Percentiles rank a stretch among this genome's conserved stretches.
These are phyloP conservation scores for Drosophila pseudotalamancana DNA, from an alignment of 2,888 invertebrate genomes.

Conservation along the genomic window DNA sequence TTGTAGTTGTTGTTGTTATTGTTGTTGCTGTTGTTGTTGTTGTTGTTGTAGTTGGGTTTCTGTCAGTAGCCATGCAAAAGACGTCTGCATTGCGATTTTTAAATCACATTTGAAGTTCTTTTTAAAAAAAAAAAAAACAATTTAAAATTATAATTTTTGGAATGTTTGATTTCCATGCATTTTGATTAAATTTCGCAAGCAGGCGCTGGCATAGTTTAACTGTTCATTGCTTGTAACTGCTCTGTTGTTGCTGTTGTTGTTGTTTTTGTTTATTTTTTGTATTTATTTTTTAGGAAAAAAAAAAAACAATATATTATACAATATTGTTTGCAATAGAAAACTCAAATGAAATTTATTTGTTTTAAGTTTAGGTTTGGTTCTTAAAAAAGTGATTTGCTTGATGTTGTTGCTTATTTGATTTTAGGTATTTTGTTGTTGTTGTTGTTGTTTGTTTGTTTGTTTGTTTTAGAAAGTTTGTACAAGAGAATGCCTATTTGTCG, in stretches of 20 bases:
- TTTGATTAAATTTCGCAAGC: constrained; percentile 25
- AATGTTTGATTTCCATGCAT: constrained; percentile 31
- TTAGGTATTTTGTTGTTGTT: constrained; percentile 33
- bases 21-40: constrained; percentile 52
- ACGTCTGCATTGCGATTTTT: constrained; percentile 43
- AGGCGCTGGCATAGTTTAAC: constrained; percentile 36
- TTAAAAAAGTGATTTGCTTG: constrained; percentile 47
- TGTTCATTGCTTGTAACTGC: constrained; percentile 37
- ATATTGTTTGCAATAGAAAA: constrained; percentile 28
- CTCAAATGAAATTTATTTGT: constrained; percentile 26
- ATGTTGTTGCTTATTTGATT: constrained; percentile 22
- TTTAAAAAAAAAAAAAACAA: constrained; percentile 12
- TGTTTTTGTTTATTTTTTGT: constrained; percentile 24
- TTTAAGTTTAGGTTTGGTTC: constrained; percentile 42
- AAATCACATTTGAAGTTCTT: constrained; percentile 43
- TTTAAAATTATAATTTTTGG: constrained; percentile 13
- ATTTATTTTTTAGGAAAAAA: constrained; percentile 15
- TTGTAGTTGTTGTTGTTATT: constrained; percentile 63
- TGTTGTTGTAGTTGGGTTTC: constrained; percentile 43
- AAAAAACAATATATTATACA: constrained; percentile 16
- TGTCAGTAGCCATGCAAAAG: constrained; percentile 49
- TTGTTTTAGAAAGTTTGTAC: constrained; percentile 79
- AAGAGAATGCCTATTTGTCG: constrained; percentile 85
- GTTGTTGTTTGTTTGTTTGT: constrained; percentile 43
- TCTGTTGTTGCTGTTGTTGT: constrained; percentile 14